phyloP scores from a whole-genome alignment of 2,797 vertebrate genomes.

The Octomys mimax region DNA sequence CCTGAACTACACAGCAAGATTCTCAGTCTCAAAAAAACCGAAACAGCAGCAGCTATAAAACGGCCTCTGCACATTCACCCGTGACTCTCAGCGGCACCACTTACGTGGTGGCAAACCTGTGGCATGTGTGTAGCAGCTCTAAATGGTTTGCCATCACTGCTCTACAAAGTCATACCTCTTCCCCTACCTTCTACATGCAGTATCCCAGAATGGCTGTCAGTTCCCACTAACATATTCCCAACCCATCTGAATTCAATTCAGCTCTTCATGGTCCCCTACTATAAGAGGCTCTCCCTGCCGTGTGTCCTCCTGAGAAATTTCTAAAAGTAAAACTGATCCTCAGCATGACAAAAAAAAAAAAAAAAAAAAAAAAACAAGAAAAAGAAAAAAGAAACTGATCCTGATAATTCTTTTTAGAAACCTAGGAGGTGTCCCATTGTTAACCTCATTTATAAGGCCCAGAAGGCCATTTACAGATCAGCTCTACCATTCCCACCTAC shows the following conservation, averaged over 20 bases:
- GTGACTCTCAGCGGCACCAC: background rate
- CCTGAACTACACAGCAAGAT: background rate
- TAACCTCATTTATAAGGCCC: background rate
- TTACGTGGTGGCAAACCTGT: background rate
- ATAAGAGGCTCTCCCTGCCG: background rate
- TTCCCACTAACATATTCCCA: background rate
- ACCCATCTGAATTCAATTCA: background rate
- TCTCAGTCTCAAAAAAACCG: background rate
- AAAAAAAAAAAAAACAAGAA: background rate
- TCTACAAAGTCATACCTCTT: background rate
- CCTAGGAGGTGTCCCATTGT: background rate
- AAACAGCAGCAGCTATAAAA: background rate
- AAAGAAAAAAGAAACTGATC: background rate
- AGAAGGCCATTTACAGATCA: background rate
- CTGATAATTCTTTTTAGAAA: background rate
- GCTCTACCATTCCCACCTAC: background rate
- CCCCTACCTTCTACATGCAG: background rate
- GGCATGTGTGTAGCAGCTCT: background rate
- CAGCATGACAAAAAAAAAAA: too few species aligned
- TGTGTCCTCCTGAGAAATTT: background rate
- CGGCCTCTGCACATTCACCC: background rate
- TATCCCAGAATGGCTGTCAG: background rate
- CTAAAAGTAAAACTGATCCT: background rate
- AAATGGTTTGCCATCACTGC: background rate
- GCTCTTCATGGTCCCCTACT: background rate